Conservation (phyloP, 2,888 invertebrate genomes). For the Scrobipalpa costella region DNA sequence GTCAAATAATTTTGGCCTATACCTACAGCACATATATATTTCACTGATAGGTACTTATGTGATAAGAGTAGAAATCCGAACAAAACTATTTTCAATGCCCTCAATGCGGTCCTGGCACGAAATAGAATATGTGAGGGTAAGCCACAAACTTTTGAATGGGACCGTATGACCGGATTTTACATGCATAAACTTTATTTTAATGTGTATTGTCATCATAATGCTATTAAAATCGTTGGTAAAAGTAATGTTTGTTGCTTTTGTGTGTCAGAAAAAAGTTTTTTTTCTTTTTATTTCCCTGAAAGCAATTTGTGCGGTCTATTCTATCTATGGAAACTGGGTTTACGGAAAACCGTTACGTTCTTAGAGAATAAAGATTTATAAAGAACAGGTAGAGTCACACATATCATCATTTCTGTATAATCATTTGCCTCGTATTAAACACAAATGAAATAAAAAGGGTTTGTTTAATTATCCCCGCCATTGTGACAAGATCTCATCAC, state of each 20-base stretch:
- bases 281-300: neutral
- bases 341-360: neutral
- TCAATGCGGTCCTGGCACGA: neutral
- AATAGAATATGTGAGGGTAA: neutral
- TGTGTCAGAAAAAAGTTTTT: neutral
- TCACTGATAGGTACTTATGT: too few relatives aligned
- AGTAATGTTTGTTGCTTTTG: conserved; percentile 10
- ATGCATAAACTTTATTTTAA: conserved; percentile 21
- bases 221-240: conserved; percentile 11
- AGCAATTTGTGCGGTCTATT: neutral
- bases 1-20: too few relatives aligned
- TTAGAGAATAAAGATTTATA: neutral
- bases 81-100: neutral
- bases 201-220: conserved; percentile 22
- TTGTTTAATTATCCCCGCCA: conserved; percentile 37
- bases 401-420: neutral
- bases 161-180: conserved; percentile 7
- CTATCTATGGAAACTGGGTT: neutral
- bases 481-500: conserved; percentile 31
- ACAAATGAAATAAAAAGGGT: conserved; percentile 26
- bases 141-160: conserved; percentile 12
- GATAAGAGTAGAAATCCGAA: too few relatives aligned
- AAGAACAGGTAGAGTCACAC: neutral
- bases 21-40: too few relatives aligned
- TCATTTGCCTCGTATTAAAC: neutral